phyloP scores from a whole-genome alignment of 2,797 vertebrate genomes.

The Cuniculus paca region DNA sequence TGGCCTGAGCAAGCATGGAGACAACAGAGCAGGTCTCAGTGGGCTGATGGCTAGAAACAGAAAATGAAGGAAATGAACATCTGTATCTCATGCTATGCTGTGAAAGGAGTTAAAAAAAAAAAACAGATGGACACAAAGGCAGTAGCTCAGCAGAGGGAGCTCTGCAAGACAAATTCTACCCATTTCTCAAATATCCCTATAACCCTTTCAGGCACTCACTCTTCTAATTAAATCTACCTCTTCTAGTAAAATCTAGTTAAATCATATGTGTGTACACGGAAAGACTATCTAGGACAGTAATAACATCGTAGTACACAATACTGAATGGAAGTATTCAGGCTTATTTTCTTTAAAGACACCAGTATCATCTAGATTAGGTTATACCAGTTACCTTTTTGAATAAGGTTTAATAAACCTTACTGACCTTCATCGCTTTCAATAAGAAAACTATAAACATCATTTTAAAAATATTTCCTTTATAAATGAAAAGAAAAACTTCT shows the following conservation, averaged over 20 bases:
- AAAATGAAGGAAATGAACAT: neutral
- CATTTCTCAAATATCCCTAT: neutral
- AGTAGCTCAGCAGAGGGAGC: neutral
- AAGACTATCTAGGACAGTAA: neutral
- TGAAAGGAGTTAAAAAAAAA: too few relatives aligned
- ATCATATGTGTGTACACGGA: neutral
- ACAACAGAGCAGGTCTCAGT: neutral
- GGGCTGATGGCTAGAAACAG: neutral
- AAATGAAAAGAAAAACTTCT: neutral
- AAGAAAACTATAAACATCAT: conserved; percentile 53
- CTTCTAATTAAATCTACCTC: conserved; percentile 21
- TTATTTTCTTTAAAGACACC: conserved; percentile 52
- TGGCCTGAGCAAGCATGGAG: neutral
- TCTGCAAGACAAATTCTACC: neutral
- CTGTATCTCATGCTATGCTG: neutral
- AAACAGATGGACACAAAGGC: too few relatives aligned
- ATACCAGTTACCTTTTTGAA: conserved; percentile 8
- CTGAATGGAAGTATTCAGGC: neutral
- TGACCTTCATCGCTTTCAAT: conserved; percentile 19
- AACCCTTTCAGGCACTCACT: neutral
- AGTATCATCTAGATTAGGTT: conserved; percentile 21
- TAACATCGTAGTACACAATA: neutral
- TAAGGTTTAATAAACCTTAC: conserved; percentile 4
- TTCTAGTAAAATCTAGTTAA: conserved; percentile 38
- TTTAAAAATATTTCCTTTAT: conserved; percentile 32